These are phyloP conservation scores for Eumaeus atala DNA, from an alignment of 1,140 invertebrate species.

Conservation along the genomic window DNA sequence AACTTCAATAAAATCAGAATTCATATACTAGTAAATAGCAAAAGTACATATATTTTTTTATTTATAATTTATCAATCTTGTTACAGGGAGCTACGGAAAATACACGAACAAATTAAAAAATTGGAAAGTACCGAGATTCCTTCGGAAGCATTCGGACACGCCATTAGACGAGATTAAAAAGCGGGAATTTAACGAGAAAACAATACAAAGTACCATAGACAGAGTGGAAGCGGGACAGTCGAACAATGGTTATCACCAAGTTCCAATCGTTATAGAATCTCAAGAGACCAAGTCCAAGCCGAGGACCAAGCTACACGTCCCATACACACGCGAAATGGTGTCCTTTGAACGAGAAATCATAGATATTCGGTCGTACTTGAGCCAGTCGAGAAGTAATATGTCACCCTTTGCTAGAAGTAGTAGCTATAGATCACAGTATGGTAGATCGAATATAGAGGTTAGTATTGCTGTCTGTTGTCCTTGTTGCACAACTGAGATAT, in stretches of 20 bases:
- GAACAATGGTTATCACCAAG: constrained; percentile 75
- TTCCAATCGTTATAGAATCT: constrained; percentile 79
- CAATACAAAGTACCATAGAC: constrained; percentile 49
- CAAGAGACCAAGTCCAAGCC: constrained; percentile 56
- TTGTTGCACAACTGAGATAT: neutral
- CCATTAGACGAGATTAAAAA: constrained; percentile 62
- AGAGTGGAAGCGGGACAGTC: constrained; percentile 43
- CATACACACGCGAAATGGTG: constrained; percentile 36
- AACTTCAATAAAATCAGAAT: no score
- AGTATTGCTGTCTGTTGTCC: constrained; percentile 20
- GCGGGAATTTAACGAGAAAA: constrained; percentile 49
- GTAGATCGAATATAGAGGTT: constrained; percentile 68
- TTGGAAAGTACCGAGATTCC: constrained; percentile 79
- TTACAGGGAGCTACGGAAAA: constrained; percentile 76
- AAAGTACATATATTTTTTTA: constrained; percentile 8
- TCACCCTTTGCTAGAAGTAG: constrained; percentile 77
- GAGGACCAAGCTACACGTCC: constrained; percentile 53
- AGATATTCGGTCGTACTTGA: constrained; percentile 80
- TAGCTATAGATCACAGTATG: constrained; percentile 79
- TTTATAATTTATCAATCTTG: constrained; percentile 12
- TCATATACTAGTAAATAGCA: neutral
- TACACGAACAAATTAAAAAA: constrained; percentile 76
- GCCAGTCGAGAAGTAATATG: constrained; percentile 80
- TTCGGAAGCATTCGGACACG: constrained; percentile 75
- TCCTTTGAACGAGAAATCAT: constrained; percentile 75